Conservation (phyloP, 2,888 invertebrate genomes). For the Camponotus fellah region DNA sequence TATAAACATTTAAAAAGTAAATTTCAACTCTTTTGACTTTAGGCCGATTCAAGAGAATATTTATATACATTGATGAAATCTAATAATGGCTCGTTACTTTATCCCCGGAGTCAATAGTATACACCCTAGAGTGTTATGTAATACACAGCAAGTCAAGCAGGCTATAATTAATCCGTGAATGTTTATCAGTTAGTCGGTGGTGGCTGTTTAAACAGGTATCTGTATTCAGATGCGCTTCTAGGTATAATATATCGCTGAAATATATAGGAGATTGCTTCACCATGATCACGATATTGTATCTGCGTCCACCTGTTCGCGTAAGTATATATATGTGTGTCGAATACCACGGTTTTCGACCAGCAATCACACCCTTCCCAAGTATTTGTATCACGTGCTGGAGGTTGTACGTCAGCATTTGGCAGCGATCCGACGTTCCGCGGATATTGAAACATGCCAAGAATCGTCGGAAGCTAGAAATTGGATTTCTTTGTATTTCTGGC, state of each 20-base stretch:
- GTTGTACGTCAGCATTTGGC: slow-evolving; percentile 58
- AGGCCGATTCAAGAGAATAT: not conserved
- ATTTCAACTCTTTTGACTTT: not conserved
- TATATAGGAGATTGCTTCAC: slow-evolving; percentile 37
- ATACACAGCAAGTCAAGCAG: slow-evolving; percentile 9
- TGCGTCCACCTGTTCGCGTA: slow-evolving; percentile 26
- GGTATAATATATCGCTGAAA: slow-evolving; percentile 23
- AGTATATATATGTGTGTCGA: slow-evolving; percentile 17
- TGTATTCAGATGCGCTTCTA: slow-evolving; percentile 42
- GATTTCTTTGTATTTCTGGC: slow-evolving; percentile 26
- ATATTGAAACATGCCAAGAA: slow-evolving; percentile 39
- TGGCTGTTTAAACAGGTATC: slow-evolving; percentile 45
- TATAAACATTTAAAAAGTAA: not conserved
- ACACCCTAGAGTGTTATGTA: slow-evolving; percentile 10
- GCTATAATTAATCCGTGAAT: slow-evolving; percentile 48
- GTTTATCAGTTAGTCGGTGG: slow-evolving; percentile 48
- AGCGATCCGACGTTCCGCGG: slow-evolving; percentile 40
- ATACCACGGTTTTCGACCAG: slow-evolving; percentile 31
- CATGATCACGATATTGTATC: slow-evolving; percentile 14
- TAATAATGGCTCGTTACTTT: slow-evolving; percentile 15
- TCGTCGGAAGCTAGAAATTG: slow-evolving; percentile 38
- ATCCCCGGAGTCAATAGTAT: not conserved
- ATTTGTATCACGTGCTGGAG: slow-evolving; percentile 51
- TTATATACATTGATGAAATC: not conserved
- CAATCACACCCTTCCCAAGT: slow-evolving; percentile 24